A percentile compares a stretch with the other conserved stretches of the same genome.
Evolutionary conservation across 2,888 invertebrate species (phyloP).

Genomic region (Machimus atricapillus): DNA sequence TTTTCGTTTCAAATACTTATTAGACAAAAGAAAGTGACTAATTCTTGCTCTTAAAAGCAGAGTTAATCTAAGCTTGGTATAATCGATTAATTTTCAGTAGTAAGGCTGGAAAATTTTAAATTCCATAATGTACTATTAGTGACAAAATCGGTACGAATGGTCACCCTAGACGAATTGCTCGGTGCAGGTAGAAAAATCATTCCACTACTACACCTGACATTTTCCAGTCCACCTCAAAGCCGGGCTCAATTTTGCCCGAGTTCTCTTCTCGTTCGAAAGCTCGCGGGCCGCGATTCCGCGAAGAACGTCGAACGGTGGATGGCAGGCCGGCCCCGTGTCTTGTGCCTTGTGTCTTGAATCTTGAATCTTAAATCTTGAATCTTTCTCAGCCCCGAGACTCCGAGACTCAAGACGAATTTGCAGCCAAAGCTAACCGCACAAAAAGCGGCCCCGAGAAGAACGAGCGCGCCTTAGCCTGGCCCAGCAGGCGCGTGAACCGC

Average conservation of each 20-base stretch:
- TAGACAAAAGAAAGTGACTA: no score
- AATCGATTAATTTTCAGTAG: neutral
- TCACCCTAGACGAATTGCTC: neutral
- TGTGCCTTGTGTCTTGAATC: neutral
- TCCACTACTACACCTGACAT: neutral
- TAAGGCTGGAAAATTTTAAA: neutral
- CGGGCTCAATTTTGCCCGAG: neutral
- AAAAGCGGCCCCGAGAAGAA: neutral
- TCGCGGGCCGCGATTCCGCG: neutral
- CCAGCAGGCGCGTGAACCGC: slow-evolving; percentile 16
- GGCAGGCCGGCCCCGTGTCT: neutral
- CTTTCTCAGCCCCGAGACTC: neutral
- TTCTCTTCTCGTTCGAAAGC: slow-evolving; percentile 16
- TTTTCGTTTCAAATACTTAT: no score
- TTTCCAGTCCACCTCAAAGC: neutral
- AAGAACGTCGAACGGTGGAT: neutral
- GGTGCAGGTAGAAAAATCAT: neutral
- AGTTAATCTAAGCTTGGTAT: neutral
- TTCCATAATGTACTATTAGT: neutral
- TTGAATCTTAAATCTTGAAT: neutral
- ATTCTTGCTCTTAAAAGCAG: no score
- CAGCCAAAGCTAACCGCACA: neutral
- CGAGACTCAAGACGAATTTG: neutral
- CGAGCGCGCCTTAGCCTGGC: neutral
- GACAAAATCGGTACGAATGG: neutral